Conservation (phyloP, 2,888 invertebrate genomes). For the Melieria crassipennis region DNA sequence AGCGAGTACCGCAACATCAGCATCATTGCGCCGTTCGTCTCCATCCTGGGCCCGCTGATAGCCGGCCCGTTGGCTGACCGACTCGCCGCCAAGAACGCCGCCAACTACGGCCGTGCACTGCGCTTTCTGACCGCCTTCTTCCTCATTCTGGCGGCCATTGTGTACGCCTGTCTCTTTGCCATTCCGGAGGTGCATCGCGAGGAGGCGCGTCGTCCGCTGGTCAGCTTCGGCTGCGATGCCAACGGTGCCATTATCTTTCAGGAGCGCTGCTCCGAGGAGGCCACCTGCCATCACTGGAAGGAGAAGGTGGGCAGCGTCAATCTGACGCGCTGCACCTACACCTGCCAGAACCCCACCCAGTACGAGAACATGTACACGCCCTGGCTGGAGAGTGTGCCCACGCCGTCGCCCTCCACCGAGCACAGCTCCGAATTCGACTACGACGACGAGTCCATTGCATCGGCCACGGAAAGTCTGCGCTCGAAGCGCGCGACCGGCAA, state of each 20-base stretch:
- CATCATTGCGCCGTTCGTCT: conserved; percentile 80
- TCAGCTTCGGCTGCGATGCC: conserved; percentile 78
- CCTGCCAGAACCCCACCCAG: conserved; percentile 69
- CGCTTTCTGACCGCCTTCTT: conserved; percentile 76
- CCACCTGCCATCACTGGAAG: conserved; percentile 76
- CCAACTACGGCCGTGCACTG: conserved; percentile 71
- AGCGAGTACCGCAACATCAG: conserved; percentile 82
- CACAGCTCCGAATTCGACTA: conserved; percentile 64
- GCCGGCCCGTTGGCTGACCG: conserved; percentile 81
- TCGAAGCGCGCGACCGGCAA: conserved; percentile 39
- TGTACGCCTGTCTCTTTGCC: conserved; percentile 74
- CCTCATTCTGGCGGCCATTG: conserved; percentile 74
- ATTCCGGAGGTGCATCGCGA: conserved; percentile 75
- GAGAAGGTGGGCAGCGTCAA: conserved; percentile 73
- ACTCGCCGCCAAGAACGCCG: conserved; percentile 61
- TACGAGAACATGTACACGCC: conserved; percentile 63
- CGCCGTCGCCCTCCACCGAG: conserved; percentile 59
- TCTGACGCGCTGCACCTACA: conserved; percentile 76
- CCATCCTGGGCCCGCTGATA: conserved; percentile 80
- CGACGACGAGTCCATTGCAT: conserved; percentile 61
- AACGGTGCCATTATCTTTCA: conserved; percentile 78
- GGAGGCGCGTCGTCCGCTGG: conserved; percentile 69
- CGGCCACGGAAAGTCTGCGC: conserved; percentile 57
- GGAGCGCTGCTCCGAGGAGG: conserved; percentile 75
- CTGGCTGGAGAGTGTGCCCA: conserved; percentile 58